Evolutionary conservation across 2,888 invertebrate genomes (phyloP), one percentile per base, ranked within the genome.

Genomic region (Caenorhabditis plicata): DNA sequence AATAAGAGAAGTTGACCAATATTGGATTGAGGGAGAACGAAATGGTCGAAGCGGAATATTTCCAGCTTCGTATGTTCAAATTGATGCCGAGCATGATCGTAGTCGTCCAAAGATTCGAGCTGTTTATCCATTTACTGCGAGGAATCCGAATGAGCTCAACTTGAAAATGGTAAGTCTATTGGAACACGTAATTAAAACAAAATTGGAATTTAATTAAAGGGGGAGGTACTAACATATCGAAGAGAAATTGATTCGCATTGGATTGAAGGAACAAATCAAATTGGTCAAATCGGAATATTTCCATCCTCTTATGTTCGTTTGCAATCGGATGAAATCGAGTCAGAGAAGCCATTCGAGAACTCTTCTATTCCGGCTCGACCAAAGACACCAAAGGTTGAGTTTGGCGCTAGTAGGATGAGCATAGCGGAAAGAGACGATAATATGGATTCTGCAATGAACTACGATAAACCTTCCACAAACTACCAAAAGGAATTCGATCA

Each of bases 1-100:
- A 5, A 66, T 61, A 23, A 61, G 73, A n/a, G 64, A 73, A 13
- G 55, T 78, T n/a, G 77, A 78, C 49, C 55, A 50, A 7, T 68
- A 75, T 52, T 78, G 78, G 78, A 38, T 73, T 40, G 77, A 78
- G 46, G 78, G 77, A 19, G 77, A 78, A 47, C 45, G 76, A 35
- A 73, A 78, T 51, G 77, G 78, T 22, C 43, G 57, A 23, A 55
- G 64, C 19, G 78, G 78, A 39, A 76, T 78, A 17, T 75, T 78
- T 45, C 78, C 78, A 7, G 51, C 63, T 19, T 64, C 54, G 33
- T 78, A 75, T 58, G 77, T 77, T 23, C 73, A 75, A 61, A 70
- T 78, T 43, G 44, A 52, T 20, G n/a, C 41, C n/a, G 41, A 27
- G 39, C 35, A 29, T 35, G 42, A 35, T 33, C 51, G 23, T 49